Base-by-base conservation (phyloP, 2,797 vertebrate genomes). In the Echiichthys vipera region DNA sequence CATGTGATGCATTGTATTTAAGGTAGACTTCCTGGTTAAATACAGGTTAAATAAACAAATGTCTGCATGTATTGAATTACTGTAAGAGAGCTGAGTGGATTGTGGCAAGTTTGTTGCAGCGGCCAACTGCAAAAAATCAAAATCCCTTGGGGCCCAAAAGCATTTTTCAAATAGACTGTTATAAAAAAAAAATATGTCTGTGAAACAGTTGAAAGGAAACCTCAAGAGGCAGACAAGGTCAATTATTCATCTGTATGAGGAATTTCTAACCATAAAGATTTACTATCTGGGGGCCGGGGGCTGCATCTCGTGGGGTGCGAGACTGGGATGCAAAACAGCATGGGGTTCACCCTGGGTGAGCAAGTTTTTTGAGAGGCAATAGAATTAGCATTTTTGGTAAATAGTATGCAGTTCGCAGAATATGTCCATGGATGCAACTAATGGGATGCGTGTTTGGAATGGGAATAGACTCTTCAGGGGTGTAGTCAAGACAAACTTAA, bases 201-300 rank as follows among this genome's bases (percentile, higher is more conserved):
- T 59, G 17, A 53, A 62, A 56, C 8, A n/a, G 55, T 22, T 58
- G 22, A 40, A 64, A 29, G 34, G 32, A 51, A 22, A 71, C 36
- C 25, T 58, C 15, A 34, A 22, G 20, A 32, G 24, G 30, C 14
- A 18, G 54, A 22, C 37, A 3, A 5, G n/a, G 15, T 49, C 2
- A 8, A 34, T 54, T 37, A 55, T 9, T 53, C 30, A 15, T 64
- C 34, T n/a, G 11, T 34, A 42, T 54, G 22, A 2, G 40, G 40
- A 29, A 40, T 43, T 54, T 49, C n/a, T 25, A 24, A 37, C 8
- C 25, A 13, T 34, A 5, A 14, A 67, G 12, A 24, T 62, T 51
- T 25, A 20, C 36, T 15, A 20, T 37, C 46, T 47, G 8, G 18
- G 22, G n/a, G 42, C 17, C 36, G 36, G 7, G 10, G 15, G 20